Evolutionary conservation across 2,113 vertebrate species (phyloP), one percentile per base, ranked within the genome.

Genomic region (Tetrao urogallus): DNA sequence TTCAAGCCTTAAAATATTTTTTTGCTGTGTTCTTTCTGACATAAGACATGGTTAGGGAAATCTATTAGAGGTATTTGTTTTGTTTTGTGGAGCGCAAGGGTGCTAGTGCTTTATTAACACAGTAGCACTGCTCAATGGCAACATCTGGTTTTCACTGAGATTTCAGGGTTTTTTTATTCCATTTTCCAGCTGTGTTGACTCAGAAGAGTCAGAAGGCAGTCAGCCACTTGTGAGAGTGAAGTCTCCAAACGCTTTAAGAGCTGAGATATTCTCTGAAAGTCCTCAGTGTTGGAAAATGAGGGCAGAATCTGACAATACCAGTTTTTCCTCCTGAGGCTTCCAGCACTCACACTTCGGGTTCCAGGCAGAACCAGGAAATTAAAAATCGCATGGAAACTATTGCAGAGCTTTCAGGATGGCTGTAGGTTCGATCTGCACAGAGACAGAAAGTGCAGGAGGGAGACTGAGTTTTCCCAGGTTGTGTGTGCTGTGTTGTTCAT

Each of bases 101-200:
- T 90, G 84, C 86, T 72, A 47, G 85, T 71, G 72, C 86, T 96
- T 94, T 95, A 92, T 94, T 95, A 86, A 57, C 65, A 92, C 88
- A 71, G 94, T 94, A 94, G 94, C 95, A 92, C 73, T 61, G 61
- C 88, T 95, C 93, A 78, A 67, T 92, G 82, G 88, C 76, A 96
- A 88, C 91, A 94, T 96, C 93, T 96, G 95, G 75, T 94, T 94
- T 93, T 94, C 57, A 54, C 69, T 78, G 93, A 88, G 56, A 28
- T 86, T 92, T 94, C 18, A 22, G n/a, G 27, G 3, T 0, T 7
- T 57, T 88, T 90, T 64, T 2, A 57, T 38, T 93, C 69, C 22
- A 8, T 86, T 94, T 93, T 96, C 89, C 94, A 96, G 92, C 94
- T 96, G 91, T 94, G 87, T 89, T 96, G 91, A 93, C 82, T 96